These are phyloP conservation scores for Habrosyne pyritoides DNA, from an alignment of 2,888 invertebrate species.

Conservation along the genomic window DNA sequence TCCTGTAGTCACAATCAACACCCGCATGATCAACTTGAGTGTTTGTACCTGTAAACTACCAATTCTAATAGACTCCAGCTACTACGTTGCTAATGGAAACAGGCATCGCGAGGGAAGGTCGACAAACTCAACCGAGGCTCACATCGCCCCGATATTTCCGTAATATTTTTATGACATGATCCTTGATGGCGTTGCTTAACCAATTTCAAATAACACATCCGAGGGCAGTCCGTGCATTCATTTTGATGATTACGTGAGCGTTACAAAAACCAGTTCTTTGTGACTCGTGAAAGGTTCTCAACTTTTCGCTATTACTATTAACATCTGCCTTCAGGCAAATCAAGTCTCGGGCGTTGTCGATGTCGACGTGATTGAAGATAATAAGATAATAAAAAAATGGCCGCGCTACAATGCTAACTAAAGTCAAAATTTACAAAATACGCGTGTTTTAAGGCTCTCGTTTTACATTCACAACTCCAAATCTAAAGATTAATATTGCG, in stretches of 20 bases:
- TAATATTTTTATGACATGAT: constrained; percentile 43
- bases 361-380: neutral
- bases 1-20: constrained; percentile 1
- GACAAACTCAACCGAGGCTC: constrained; percentile 56
- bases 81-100: constrained; percentile 40
- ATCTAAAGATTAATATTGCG: too few relatives aligned
- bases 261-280: constrained; percentile 33
- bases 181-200: constrained; percentile 20
- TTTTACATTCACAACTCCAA: neutral
- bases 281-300: constrained; percentile 36
- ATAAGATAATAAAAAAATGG: neutral
- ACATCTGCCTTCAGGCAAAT: constrained; percentile 2
- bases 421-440: too few relatives aligned
- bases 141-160: constrained; percentile 47
- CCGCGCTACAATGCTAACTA: neutral
- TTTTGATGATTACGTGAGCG: constrained; percentile 20
- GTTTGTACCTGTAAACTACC: constrained; percentile 8
- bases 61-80: constrained; percentile 38
- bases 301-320: neutral
- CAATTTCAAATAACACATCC: constrained; percentile 5
- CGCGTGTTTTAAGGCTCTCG: too few relatives aligned
- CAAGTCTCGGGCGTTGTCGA: neutral
- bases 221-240: neutral
- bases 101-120: constrained; percentile 57
- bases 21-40: constrained; percentile 9